phyloP scores from a whole-genome alignment of 2,113 vertebrate species.

The Anas platyrhynchos region DNA sequence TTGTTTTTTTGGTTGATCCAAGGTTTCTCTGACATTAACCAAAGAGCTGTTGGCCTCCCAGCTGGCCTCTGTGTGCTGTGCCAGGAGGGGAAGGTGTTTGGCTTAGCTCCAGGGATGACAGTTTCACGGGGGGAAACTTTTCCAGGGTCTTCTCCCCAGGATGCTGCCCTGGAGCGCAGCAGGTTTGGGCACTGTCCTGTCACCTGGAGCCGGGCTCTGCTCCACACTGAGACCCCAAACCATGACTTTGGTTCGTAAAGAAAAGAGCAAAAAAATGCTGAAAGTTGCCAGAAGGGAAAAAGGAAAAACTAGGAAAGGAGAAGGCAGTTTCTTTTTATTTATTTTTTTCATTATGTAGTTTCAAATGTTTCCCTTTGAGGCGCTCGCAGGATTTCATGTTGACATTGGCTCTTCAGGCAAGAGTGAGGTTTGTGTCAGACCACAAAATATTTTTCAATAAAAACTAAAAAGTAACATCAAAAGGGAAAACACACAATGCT shows the following conservation, averaged over 20 bases:
- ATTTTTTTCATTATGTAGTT: background rate
- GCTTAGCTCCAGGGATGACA: background rate
- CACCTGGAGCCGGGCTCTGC: background rate
- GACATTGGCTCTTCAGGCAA: background rate
- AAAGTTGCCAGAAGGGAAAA: background rate
- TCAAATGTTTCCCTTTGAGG: background rate
- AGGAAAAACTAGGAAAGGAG: background rate
- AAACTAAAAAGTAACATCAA: background rate
- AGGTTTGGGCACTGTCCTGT: background rate
- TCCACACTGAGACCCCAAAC: background rate
- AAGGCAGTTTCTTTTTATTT: background rate
- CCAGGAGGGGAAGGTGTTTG: background rate
- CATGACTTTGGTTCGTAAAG: background rate
- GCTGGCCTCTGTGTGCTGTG: fast-evolving
- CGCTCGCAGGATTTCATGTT: background rate
- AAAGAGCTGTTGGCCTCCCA: background rate
- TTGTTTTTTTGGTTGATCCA: background rate
- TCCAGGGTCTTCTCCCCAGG: background rate
- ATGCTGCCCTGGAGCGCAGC: background rate
- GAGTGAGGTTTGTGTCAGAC: background rate
- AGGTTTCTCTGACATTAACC: background rate
- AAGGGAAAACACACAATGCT: background rate
- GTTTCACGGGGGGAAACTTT: background rate
- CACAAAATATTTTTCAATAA: background rate
- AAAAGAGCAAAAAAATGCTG: background rate